These are phyloP conservation scores for Bombus difficillimus DNA, from an alignment of 1,140 invertebrate genomes.

Conservation along the genomic window DNA sequence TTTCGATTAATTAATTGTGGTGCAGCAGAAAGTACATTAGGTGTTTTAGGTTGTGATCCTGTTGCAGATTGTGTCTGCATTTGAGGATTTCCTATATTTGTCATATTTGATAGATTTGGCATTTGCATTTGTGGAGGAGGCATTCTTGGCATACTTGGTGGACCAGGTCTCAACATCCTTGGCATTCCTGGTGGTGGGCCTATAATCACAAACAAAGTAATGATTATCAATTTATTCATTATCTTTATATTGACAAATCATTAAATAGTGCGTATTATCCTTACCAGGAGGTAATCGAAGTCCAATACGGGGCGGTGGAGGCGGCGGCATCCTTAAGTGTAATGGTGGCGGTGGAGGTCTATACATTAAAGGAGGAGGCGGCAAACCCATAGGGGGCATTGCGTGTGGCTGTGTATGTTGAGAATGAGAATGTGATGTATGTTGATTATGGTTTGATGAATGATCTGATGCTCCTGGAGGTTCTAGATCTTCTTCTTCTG, in stretches of 20 bases:
- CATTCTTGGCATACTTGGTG: constrained; percentile 82
- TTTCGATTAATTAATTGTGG: constrained; percentile 90
- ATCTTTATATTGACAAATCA: constrained; percentile 3
- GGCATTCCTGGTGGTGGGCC: constrained; percentile 84
- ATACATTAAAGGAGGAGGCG: constrained; percentile 80
- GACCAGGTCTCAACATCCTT: constrained; percentile 83
- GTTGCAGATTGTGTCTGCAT: constrained; percentile 72
- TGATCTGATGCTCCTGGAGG: constrained; percentile 82
- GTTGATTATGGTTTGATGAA: constrained; percentile 79
- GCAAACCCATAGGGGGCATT: constrained; percentile 82
- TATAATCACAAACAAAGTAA: constrained; percentile 33
- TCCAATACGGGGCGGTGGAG: constrained; percentile 83
- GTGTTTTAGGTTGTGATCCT: constrained; percentile 82
- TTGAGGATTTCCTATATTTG: constrained; percentile 72
- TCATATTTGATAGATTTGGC: constrained; percentile 69
- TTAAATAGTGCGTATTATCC: not conserved
- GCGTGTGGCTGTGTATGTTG: constrained; percentile 74
- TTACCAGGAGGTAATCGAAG: constrained; percentile 81
- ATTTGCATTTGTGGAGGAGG: constrained; percentile 83
- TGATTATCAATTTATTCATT: not conserved
- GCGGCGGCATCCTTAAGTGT: constrained; percentile 83
- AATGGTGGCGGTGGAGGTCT: constrained; percentile 81
- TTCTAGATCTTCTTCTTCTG: constrained; percentile 74
- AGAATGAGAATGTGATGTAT: constrained; percentile 70
- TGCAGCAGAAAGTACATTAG: constrained; percentile 91